These are phyloP conservation scores for Trichacis sp. DNA, from an alignment of 2,888 invertebrate genomes.

Conservation along the genomic window DNA sequence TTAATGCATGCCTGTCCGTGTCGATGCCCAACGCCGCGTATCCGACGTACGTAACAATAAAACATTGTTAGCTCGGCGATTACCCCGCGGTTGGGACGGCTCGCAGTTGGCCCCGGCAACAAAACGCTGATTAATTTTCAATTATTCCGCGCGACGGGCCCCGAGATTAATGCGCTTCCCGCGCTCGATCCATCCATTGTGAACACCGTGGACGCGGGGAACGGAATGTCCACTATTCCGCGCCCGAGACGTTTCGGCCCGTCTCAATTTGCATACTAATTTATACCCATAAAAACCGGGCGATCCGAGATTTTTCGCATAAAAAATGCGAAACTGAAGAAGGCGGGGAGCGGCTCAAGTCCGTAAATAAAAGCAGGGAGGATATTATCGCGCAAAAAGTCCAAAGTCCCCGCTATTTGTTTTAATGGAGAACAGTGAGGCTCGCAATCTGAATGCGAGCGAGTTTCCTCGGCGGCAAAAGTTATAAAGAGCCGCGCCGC, in stretches of 20 bases:
- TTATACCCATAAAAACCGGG: neutral
- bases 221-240: too few species aligned
- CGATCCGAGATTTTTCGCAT: neutral
- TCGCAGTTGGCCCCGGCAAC: slow-evolving; percentile 37
- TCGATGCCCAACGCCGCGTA: slow-evolving; percentile 43
- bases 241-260: too few species aligned
- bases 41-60: slow-evolving; percentile 64
- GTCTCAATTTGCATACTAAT: too few species aligned
- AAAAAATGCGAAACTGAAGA: neutral
- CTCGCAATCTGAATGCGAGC: neutral
- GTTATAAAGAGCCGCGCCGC: slow-evolving; percentile 1
- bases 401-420: neutral
- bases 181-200: too few species aligned
- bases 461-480: neutral
- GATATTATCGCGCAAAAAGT: neutral
- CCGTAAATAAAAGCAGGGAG: neutral
- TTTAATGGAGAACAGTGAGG: neutral
- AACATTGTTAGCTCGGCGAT: slow-evolving; percentile 67
- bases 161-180: neutral
- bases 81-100: slow-evolving; percentile 60
- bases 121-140: neutral
- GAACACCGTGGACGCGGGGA: too few species aligned
- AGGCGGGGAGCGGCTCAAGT: too few species aligned
- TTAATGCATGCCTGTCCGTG: slow-evolving; percentile 63
- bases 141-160: neutral